These are phyloP conservation scores for Gymnorhina tibicen DNA, from an alignment of 2,113 vertebrate species.

Conservation along the genomic window DNA sequence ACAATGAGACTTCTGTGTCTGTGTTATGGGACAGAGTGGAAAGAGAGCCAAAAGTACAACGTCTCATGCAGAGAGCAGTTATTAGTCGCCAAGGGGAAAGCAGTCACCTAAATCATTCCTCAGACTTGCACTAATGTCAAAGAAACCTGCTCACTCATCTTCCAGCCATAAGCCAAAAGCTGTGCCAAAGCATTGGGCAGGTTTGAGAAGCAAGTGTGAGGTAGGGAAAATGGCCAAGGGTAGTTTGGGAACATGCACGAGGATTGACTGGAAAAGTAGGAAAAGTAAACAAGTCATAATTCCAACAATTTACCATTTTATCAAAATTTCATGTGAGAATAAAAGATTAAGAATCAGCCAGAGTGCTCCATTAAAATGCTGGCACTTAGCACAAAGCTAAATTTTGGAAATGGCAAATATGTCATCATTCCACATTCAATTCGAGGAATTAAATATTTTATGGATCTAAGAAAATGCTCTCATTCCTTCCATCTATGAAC, in stretches of 20 bases:
- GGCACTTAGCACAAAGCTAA: slow-evolving; percentile 5
- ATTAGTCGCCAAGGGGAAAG: slow-evolving; percentile 22
- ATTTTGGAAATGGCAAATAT: slow-evolving; percentile 20
- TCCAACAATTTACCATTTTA: background rate
- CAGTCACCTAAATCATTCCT: slow-evolving; percentile 55
- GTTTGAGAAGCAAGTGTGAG: background rate
- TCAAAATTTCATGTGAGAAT: background rate
- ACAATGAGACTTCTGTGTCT: slow-evolving; percentile 25
- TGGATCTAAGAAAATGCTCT: slow-evolving; percentile 25
- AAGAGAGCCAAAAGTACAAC: slow-evolving; percentile 15
- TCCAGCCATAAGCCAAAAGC: slow-evolving; percentile 37
- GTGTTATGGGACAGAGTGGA: background rate
- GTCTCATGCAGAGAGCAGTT: slow-evolving; percentile 33
- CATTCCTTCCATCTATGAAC: slow-evolving; percentile 34
- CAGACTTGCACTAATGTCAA: slow-evolving; percentile 39
- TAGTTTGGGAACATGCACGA: background rate
- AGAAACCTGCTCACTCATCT: slow-evolving; percentile 50
- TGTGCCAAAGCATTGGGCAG: slow-evolving; percentile 36
- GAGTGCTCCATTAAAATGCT: background rate
- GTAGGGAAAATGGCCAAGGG: background rate
- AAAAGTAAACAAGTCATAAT: slow-evolving; percentile 23
- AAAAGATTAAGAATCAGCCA: background rate
- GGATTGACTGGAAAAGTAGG: background rate
- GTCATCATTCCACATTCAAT: slow-evolving; percentile 20
- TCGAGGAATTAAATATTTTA: slow-evolving; percentile 23